Evolutionary conservation across 2,888 invertebrate genomes (phyloP), one percentile per base, ranked within the genome.

Genomic region (Ormia ochracea): DNA sequence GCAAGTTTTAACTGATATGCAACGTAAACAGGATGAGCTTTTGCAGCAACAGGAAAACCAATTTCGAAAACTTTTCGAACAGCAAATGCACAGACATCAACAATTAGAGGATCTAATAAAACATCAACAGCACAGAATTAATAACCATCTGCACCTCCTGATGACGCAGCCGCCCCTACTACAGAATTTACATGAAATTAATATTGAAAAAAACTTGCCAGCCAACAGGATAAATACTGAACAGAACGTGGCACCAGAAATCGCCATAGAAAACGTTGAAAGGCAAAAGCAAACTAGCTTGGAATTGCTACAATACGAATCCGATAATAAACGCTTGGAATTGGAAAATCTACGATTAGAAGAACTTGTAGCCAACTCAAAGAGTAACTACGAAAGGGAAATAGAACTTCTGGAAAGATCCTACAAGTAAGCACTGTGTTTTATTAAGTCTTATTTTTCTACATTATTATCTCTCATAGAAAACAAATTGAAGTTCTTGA

Each of bases 291-390:
- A 68, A 28, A 7, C 17, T 9, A 7, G 54, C 5, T 36, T 82
- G 14, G 84, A 84, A n/a, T 6, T 84, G 17, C 78, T 88, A 28
- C 85, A 87, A 63, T 76, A 86, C 17, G 87, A 88, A 66, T 84
- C 86, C 0, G 88, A 89, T 36, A 85, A 86, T 1, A 90, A 88
- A 75, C 85, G 88, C 0, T 83, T 89, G 17, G 83, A 87, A 58
- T 82, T 90, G 36, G 90, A 90, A 54, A 90, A 89, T 73, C 76
- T 87, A n/a, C 85, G 90, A 1, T 81, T 90, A 38, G 90, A 90
- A 69, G 90, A 90, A 76, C 80, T 89, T 43, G 82, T 89, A 56
- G 86, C 89, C 50, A 89, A 87, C 66, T 86, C 90, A 66, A 88
- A 87, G 69, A 85, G 85, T 4, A 89, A 89, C 82, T 88, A 89